Base-by-base conservation (phyloP, 2,113 vertebrate genomes). In the Silurus asotus region DNA sequence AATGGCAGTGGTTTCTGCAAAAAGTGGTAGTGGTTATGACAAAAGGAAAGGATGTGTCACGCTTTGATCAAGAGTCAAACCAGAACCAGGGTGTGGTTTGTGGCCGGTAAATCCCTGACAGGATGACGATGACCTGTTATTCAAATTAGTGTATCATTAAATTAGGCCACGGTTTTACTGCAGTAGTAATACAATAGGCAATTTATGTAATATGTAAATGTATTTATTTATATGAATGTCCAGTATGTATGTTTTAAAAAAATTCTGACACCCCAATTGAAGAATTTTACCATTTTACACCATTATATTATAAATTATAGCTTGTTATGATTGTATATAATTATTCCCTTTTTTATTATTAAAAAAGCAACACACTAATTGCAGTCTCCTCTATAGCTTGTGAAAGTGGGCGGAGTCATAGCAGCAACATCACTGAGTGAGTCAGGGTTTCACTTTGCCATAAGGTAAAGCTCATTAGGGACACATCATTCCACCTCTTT, bases 1-100 rank as follows among this genome's bases (percentile, higher is more conserved):
- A 90, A 88, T 92, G 84, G 86, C 89, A 85, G 62, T 88, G 85
- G 83, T 89, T 37, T 37, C 28, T 37, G 28, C 28, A 37, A 37
- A 37, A 37, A 37, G 28, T 37, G 28, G 28, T 37, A 37, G 28
- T 37, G 28, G 28, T 37, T 37, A 37, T 37, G 28, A 37, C 28
- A 37, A 37, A 37, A 37, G 28, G 28, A 37, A 37, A 37, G 28
- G 28, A 37, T 37, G 28, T 37, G 28, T 37, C 28, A 37, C 28
- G 28, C 28, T 37, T 37, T 37, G 28, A 37, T 37, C 28, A 37
- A 37, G 28, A 37, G 28, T 37, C 28, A 37, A 37, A 37, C 28
- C 28, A 37, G 28, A 37, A n/a, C n/a, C n/a, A n/a, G n/a, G n/a
- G n/a, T n/a, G n/a, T n/a, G n/a, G n/a, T n/a, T n/a, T n/a, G n/a